A percentile compares a stretch with the other conserved stretches of the same genome.
These are phyloP conservation scores for Teinopalpus imperialis DNA, from an alignment of 2,888 invertebrate species.

Conservation along the genomic window DNA sequence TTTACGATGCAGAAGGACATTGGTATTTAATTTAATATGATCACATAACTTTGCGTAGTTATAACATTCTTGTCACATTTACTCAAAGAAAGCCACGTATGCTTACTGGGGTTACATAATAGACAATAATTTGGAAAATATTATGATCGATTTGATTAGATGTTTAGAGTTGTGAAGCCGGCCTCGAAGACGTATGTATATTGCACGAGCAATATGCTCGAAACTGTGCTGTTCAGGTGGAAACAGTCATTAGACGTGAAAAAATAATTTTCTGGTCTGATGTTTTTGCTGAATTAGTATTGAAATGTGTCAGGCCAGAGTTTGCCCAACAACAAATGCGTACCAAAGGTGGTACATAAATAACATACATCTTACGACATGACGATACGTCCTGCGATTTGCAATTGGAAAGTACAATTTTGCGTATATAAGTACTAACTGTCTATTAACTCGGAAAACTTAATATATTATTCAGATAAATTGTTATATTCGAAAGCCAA, in stretches of 20 bases:
- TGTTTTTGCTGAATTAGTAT: no score
- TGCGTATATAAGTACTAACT: no score
- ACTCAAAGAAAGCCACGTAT: neutral
- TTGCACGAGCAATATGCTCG: neutral
- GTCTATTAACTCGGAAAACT: no score
- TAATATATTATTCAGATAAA: no score
- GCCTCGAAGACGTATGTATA: neutral
- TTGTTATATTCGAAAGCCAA: no score
- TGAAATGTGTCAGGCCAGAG: no score
- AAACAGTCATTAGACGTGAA: neutral
- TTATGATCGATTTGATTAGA: no score
- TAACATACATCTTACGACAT: no score
- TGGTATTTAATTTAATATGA: conserved; percentile 6
- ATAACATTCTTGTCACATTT: neutral
- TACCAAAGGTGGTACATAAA: no score
- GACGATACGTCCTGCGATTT: no score
- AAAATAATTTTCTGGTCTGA: no score
- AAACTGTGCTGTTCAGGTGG: conserved; percentile 5
- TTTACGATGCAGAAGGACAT: conserved; percentile 9
- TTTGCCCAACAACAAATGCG: no score
- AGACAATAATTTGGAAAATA: conserved; percentile 1
- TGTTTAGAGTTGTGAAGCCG: neutral
- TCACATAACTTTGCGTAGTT: conserved; percentile 3
- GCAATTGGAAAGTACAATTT: neutral
- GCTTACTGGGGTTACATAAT: conserved; percentile 2